Evolutionary conservation across 2,888 invertebrate species (phyloP), one percentile per base, ranked within the genome.

Genomic region (Catonia carolina): DNA sequence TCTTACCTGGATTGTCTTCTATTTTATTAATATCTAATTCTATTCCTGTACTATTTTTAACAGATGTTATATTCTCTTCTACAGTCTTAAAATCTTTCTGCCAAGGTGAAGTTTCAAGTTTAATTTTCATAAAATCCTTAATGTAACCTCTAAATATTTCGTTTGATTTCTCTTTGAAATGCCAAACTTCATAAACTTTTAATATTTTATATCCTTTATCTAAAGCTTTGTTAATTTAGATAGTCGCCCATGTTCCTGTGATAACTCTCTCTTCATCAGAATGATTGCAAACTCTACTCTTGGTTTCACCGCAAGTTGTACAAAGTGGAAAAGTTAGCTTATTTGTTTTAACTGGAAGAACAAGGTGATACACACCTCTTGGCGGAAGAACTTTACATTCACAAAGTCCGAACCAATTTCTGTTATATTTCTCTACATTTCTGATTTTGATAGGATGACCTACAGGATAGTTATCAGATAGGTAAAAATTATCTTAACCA

Each of bases 381-480:
- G n/a, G n/a, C n/a, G n/a, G n/a, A n/a, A n/a, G n/a, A n/a, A n/a
- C n/a, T n/a, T 58, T 58, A 59, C 63, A 64, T 59, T 61, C 62
- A 49, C 63, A 60, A 49, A 66, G 53, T 18, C 62, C 63, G 56
- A 60, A 65, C 63, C 63, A 64, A 15, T 60, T 41, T 53, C 60
- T 33, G 59, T 65, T 53, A 60, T 62, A 62, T 45, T n/a, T 50
- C 39, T 42, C 20, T 41, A 62, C 63, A 37, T 60, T 57, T 33
- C n/a, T n/a, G n/a, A n/a, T n/a, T n/a, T n/a, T n/a, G n/a, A n/a
- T n/a, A n/a, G n/a, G n/a, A n/a, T n/a, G n/a, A n/a, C n/a, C n/a
- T n/a, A n/a, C n/a, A n/a, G n/a, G n/a, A n/a, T n/a, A n/a, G n/a
- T n/a, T n/a, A n/a, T n/a, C n/a, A n/a, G n/a, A n/a, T n/a, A n/a